Percentiles rank a stretch among this genome's conserved stretches.
phyloP scores from a whole-genome alignment of 2,888 invertebrate genomes.

The Pterostichus madidus region DNA sequence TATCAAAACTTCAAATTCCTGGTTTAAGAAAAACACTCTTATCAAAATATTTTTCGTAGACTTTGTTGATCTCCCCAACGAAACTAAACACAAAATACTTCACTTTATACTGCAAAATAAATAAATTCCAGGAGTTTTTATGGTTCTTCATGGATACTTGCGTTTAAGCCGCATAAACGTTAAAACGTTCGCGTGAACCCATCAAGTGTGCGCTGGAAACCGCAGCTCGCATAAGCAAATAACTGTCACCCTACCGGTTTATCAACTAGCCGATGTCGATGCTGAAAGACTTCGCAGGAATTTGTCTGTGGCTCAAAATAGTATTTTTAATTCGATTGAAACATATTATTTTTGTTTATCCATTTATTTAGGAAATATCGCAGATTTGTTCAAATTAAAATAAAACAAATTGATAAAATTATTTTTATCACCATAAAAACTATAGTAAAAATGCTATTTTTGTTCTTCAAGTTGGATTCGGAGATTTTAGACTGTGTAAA shows the following conservation, averaged over 20 bases:
- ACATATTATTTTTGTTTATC: too few relatives aligned
- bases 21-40: conserved; percentile 5
- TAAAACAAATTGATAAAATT: too few relatives aligned
- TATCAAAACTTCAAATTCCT: not conserved
- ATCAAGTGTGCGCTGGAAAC: not conserved
- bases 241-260: conserved; percentile 42
- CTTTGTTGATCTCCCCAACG: not conserved
- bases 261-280: conserved; percentile 25
- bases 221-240: conserved; percentile 27
- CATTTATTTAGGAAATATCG: too few relatives aligned
- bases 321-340: too few relatives aligned
- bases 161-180: not conserved
- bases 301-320: too few relatives aligned
- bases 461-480: too few relatives aligned
- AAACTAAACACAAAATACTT: not conserved
- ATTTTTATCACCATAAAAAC: too few relatives aligned
- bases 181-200: conserved; percentile 7
- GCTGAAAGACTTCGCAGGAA: not conserved
- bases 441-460: not conserved
- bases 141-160: not conserved
- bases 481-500: too few relatives aligned
- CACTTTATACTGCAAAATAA: conserved; percentile 16
- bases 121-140: conserved; percentile 21
- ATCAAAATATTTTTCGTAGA: not conserved
- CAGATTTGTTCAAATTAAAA: too few relatives aligned